A percentile compares a stretch with the other conserved stretches of the same genome.
phyloP scores from a whole-genome alignment of 2,888 invertebrate species.

The Aspidapion aeneum region DNA sequence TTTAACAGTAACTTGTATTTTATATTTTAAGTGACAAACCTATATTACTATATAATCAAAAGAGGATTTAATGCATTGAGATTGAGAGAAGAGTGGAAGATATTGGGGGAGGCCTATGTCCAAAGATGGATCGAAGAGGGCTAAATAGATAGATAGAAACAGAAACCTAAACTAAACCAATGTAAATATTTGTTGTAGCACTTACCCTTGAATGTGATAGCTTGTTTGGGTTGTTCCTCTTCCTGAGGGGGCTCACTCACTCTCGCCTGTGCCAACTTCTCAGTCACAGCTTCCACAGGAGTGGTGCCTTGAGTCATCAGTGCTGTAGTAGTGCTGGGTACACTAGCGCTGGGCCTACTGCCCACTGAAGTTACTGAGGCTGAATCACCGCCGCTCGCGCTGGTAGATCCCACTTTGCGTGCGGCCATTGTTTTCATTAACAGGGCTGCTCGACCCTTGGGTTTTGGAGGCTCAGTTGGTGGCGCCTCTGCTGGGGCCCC shows the following conservation, averaged over 20 bases:
- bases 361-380: conserved; percentile 9
- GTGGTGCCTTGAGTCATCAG: background rate
- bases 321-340: background rate
- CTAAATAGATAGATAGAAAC: no score
- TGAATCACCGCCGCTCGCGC: conserved; percentile 1
- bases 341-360: background rate
- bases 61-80: no score
- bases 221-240: background rate
- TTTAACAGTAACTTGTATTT: no score
- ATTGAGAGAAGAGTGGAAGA: no score
- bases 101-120: no score
- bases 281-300: background rate
- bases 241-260: background rate
- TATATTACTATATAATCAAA: no score
- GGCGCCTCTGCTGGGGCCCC: conserved; percentile 20
- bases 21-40: no score
- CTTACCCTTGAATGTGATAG: background rate
- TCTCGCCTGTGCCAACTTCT: background rate
- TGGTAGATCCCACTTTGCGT: conserved; percentile 27
- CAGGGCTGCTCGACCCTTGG: conserved; percentile 42
- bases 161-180: no score
- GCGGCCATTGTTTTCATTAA: conserved; percentile 32
- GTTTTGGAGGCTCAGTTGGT: conserved; percentile 33
- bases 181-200: no score
- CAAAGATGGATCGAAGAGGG: no score